Evolutionary conservation across 2,888 invertebrate species (phyloP).

Genomic region (Toxonevra muliebris): DNA sequence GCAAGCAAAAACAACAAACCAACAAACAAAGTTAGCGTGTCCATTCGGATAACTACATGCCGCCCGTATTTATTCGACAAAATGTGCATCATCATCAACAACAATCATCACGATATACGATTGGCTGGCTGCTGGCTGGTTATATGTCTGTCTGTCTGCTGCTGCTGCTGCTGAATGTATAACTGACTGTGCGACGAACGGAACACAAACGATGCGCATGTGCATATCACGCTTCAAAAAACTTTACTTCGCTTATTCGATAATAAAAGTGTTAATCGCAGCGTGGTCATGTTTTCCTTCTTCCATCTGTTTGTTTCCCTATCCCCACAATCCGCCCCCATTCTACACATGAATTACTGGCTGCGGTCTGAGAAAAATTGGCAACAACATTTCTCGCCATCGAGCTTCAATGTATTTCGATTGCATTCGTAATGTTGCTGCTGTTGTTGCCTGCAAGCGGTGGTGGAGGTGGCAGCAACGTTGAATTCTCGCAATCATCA

Average conservation of each 20-base stretch:
- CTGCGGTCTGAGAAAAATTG: constrained; percentile 4
- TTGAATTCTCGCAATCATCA: background rate
- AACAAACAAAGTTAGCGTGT: no score
- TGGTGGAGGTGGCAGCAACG: background rate
- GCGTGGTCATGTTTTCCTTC: background rate
- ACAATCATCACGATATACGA: no score
- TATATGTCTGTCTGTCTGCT: background rate
- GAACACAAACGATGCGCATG: constrained; percentile 18
- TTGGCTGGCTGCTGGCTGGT: background rate
- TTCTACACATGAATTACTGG: constrained; percentile 1
- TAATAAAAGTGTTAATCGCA: constrained; percentile 11
- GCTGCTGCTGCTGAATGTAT: background rate
- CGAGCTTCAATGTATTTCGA: background rate
- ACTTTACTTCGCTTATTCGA: background rate
- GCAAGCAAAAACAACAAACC: no score
- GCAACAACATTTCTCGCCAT: background rate
- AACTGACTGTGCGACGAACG: no score
- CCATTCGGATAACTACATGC: no score
- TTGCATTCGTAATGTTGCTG: background rate
- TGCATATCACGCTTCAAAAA: constrained; percentile 23
- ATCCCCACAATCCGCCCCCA: background rate
- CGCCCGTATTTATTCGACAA: background rate
- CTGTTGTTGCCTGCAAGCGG: background rate
- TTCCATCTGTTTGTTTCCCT: background rate
- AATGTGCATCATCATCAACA: background rate